phyloP scores from a whole-genome alignment of 2,113 vertebrate genomes.

The Pygoscelis adeliae region DNA sequence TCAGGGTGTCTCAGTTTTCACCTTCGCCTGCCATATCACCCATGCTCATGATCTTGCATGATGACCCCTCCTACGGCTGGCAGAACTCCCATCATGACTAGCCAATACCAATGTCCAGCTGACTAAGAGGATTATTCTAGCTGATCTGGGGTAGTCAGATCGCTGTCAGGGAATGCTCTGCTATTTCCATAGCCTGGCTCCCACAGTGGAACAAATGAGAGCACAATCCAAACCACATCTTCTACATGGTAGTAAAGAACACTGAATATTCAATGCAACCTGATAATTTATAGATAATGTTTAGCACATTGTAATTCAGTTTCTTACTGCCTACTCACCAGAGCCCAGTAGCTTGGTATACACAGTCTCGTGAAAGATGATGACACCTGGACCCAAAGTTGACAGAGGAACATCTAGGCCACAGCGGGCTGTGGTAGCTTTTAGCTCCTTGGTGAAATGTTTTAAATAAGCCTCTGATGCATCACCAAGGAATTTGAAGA shows the following conservation, averaged over 20 bases:
- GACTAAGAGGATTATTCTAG: neutral
- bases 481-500: constrained; percentile 98
- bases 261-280: neutral
- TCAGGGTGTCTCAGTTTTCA: neutral
- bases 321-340: constrained; percentile 80
- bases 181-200: neutral
- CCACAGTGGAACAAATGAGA: neutral
- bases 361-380: constrained; percentile 98
- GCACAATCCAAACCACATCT: neutral
- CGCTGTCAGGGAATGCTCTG: neutral
- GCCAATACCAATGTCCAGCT: neutral
- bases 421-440: constrained; percentile 95
- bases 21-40: neutral
- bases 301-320: neutral
- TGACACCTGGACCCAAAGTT: constrained; percentile 93
- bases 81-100: neutral
- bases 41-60: neutral
- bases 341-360: constrained; percentile 95
- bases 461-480: constrained; percentile 97
- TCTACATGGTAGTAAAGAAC: neutral
- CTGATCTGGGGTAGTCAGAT: neutral
- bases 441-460: constrained; percentile 95
- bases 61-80: neutral
- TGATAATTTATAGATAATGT: neutral
- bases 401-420: constrained; percentile 96